Conservation (phyloP, 92 coral and sea anemone genomes). For the Siderastrea radians region DNA sequence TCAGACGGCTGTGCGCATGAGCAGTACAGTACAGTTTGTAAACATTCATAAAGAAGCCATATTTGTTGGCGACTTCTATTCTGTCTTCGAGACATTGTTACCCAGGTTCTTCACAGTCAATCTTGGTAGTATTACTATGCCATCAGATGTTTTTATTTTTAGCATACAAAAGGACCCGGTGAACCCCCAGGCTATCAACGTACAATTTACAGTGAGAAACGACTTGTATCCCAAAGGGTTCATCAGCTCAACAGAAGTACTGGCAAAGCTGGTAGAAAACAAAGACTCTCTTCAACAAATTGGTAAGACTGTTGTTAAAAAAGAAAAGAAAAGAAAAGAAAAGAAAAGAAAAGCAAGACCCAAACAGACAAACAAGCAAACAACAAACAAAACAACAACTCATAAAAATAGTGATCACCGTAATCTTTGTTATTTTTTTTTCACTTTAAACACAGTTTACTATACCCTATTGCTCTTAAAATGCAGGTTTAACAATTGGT, state of each 20-base stretch:
- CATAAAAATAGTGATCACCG: no score
- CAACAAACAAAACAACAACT: no score
- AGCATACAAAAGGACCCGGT: conserved; percentile 59
- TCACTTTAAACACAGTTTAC: no score
- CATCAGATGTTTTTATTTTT: conserved; percentile 55
- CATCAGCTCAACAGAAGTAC: conserved; percentile 39
- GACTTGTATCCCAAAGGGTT: not conserved
- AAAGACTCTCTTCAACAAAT: conserved; percentile 42
- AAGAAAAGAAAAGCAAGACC: no score
- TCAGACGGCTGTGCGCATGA: conserved; percentile 67
- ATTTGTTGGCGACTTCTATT: conserved; percentile 81
- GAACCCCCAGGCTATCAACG: conserved; percentile 64
- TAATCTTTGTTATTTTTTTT: no score
- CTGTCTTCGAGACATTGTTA: conserved; percentile 15
- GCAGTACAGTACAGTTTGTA: conserved; percentile 82
- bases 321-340: no score
- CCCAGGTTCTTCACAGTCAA: not conserved
- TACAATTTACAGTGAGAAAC: conserved; percentile 63
- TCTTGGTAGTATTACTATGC: not conserved
- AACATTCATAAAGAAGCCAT: conserved; percentile 65
- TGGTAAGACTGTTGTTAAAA: conserved; percentile 57
- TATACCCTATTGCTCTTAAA: not conserved
- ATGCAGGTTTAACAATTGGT: conserved; percentile 68
- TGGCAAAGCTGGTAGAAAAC: conserved; percentile 49
- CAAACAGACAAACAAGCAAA: no score